Evolutionary conservation across 2,797 vertebrate genomes (phyloP).

Genomic region (Thripadectes ignobilis): DNA sequence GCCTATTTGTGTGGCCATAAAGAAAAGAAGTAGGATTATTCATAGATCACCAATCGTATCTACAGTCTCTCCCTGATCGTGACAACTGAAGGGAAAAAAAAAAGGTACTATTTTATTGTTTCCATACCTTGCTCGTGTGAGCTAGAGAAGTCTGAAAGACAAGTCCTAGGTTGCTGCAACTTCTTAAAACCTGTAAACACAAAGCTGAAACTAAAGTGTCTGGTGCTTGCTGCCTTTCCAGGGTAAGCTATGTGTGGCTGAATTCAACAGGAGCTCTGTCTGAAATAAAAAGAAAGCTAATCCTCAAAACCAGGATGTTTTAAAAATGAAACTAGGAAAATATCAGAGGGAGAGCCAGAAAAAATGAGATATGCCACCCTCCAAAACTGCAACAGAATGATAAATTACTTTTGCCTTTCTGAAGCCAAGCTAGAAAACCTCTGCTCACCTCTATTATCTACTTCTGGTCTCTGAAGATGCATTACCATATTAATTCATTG

Average conservation of each 20-base stretch:
- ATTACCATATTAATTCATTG: slow-evolving; percentile 83
- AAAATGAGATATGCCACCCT: slow-evolving; percentile 74
- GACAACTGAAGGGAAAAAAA: not conserved
- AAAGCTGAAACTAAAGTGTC: not conserved
- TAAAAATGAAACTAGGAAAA: slow-evolving; percentile 44
- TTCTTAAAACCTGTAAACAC: not conserved
- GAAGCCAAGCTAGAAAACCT: slow-evolving; percentile 73
- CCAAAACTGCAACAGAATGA: slow-evolving; percentile 75
- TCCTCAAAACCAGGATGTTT: not conserved
- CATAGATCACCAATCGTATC: not conserved
- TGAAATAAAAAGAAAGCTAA: not conserved
- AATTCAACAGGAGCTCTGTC: not conserved
- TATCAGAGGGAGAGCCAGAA: slow-evolving; percentile 39
- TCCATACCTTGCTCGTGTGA: not conserved
- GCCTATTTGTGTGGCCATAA: not conserved
- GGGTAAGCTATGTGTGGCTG: not conserved
- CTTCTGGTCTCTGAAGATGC: slow-evolving; percentile 77
- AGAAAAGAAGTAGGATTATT: not conserved
- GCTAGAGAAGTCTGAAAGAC: not conserved
- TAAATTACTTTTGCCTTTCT: slow-evolving; percentile 79
- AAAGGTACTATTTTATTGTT: not conserved
- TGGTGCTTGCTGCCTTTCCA: not conserved
- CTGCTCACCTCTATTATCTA: slow-evolving; percentile 82
- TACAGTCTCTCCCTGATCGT: not conserved
- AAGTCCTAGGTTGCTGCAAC: not conserved